phyloP scores from a whole-genome alignment of 2,797 vertebrate genomes.

The Amblyopsis hoosieri region DNA sequence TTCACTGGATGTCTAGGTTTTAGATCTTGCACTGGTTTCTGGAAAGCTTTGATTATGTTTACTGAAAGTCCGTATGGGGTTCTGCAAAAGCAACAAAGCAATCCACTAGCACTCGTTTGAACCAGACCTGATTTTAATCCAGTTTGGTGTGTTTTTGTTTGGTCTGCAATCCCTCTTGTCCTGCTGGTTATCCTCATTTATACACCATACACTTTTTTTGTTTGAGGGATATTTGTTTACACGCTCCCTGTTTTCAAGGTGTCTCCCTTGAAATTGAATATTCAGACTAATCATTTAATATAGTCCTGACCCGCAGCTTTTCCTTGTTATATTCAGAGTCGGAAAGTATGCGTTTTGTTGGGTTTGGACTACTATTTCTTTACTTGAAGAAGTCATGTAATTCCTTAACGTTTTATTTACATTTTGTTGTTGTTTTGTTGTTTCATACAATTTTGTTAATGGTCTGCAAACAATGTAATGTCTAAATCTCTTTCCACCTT shows the following conservation, averaged over 20 bases:
- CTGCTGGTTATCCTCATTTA: constrained; percentile 11
- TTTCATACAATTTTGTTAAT: not conserved
- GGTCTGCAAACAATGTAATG: not conserved
- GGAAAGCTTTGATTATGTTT: constrained; percentile 66
- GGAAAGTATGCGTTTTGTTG: not conserved
- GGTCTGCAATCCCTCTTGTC: constrained; percentile 15
- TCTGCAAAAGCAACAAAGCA: constrained; percentile 48
- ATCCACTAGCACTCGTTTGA: constrained; percentile 53
- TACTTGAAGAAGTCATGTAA: not conserved
- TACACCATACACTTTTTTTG: constrained; percentile 2
- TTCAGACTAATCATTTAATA: no score
- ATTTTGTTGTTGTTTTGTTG: not conserved
- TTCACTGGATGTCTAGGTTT: constrained; percentile 54
- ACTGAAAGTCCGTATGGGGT: constrained; percentile 32
- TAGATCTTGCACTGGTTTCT: constrained; percentile 53
- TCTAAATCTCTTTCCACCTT: not conserved
- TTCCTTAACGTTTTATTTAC: not conserved
- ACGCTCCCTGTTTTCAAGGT: not conserved
- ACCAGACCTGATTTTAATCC: constrained; percentile 40
- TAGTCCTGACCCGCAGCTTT: not conserved
- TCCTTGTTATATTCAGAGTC: not conserved
- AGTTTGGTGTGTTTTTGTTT: constrained; percentile 46
- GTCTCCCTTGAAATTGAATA: not conserved
- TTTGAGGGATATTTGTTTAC: constrained; percentile 4
- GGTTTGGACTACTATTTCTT: not conserved